Conservation (phyloP, 2,888 invertebrate species). For the Ophraella communa region DNA sequence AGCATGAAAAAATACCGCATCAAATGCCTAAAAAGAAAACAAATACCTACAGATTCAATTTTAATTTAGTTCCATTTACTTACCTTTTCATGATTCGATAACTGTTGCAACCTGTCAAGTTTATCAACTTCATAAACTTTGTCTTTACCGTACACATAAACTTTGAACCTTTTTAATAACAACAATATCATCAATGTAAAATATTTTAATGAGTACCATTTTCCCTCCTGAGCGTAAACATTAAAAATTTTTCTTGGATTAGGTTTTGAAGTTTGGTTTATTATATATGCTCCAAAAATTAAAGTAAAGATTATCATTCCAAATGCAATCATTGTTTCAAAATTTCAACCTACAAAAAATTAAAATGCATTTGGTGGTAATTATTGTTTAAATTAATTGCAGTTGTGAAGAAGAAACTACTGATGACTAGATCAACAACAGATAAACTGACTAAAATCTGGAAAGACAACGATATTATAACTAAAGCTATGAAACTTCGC, state of each 20-base stretch:
- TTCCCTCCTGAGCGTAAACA: constrained; percentile 67
- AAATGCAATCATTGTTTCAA: not conserved
- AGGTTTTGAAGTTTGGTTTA: constrained; percentile 45
- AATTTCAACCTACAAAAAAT: not conserved
- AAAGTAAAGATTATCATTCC: constrained; percentile 7
- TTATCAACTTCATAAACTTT: constrained; percentile 51
- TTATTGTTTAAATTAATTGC: too few species aligned
- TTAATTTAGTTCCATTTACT: too few species aligned
- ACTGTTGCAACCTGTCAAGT: constrained; percentile 67
- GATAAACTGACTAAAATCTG: too few species aligned
- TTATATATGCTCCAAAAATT: constrained; percentile 17
- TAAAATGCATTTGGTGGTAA: not conserved
- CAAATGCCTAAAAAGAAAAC: constrained; percentile 67
- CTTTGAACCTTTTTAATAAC: constrained; percentile 64
- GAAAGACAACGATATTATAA: too few species aligned
- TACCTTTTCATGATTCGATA: constrained; percentile 67
- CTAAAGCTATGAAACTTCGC: too few species aligned
- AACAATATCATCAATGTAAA: constrained; percentile 63
- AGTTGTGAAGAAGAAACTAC: too few species aligned
- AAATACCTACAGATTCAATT: too few species aligned
- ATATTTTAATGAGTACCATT: constrained; percentile 71
- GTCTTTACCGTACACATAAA: constrained; percentile 52
- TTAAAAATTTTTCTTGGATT: constrained; percentile 65
- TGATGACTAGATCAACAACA: too few species aligned
- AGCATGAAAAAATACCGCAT: constrained; percentile 80